Evolutionary conservation across 2,113 vertebrate species (phyloP), one percentile per base, ranked within the genome.

Genomic region (Ceratotherium simum): DNA sequence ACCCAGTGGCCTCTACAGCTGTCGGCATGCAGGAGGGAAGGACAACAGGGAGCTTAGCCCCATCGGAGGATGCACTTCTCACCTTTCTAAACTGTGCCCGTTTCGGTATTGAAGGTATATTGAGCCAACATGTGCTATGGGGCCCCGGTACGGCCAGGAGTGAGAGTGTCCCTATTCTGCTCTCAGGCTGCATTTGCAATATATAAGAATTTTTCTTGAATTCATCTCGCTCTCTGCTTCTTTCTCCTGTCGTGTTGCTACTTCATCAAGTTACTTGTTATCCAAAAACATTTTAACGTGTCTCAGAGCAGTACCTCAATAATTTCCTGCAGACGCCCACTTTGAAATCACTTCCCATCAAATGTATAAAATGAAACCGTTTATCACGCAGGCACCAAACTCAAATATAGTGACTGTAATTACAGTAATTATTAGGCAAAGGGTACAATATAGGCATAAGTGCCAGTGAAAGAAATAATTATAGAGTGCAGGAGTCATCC

Each of bases 381-480:
- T 97, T 95, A 98, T 98, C 96, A 97, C 95, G 69, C 72, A 60
- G 95, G 72, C 95, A 91, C 95, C 97, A 84, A 92, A 96, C 86
- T 97, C 98, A 97, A 90, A 97, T 79, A 94, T 20, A 94, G 97
- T 42, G 90, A 91, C 96, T 87, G 21, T 98, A 97, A 98, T 98
- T 96, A 96, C 87, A 95, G 96, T 96, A 85, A 97, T 98, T 98
- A 98, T 97, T 92, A 97, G 94, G 96, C 88, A 92, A 92, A 97
- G 88, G 92, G 97, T 95, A 83, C 92, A 95, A 88, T 97, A 97
- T 96, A n/a, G 16, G 97, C 96, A 73, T 97, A 97, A 98, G 97
- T 96, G 86, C 96, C 96, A 95, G 97, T 96, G 95, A 98, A 98
- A 94, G 97, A 96, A 98, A 96, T 98, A 97, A 98, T 97, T 96